Evolutionary conservation across 2,888 invertebrate species (phyloP).

Genomic region (Pachliopta kotzebuea): DNA sequence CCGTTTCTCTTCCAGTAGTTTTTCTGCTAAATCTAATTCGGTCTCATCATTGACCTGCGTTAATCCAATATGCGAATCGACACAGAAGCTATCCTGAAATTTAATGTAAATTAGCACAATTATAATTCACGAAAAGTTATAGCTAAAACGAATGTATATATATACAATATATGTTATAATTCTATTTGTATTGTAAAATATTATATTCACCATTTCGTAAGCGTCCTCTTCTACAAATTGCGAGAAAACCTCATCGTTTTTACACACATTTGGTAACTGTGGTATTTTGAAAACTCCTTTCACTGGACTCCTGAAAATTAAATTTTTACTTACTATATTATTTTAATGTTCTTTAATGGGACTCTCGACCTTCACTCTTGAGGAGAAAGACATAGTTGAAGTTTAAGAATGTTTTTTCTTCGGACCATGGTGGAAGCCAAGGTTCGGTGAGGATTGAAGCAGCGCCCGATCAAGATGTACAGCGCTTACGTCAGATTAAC

Average conservation of each 20-base stretch:
- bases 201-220: conserved; percentile 71
- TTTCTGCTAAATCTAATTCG: conserved; percentile 83
- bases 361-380: no score
- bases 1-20: conserved; percentile 63
- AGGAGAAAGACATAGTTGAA: no score
- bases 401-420: no score
- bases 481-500: no score
- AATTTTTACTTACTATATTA: not conserved
- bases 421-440: no score
- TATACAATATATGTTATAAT: not conserved
- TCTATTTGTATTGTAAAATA: not conserved
- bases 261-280: conserved; percentile 59
- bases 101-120: conserved; percentile 25
- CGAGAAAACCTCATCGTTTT: conserved; percentile 70
- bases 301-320: conserved; percentile 78
- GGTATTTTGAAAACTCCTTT: conserved; percentile 83
- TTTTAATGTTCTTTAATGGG: no score
- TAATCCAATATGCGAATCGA: conserved; percentile 79
- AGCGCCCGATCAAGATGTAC: no score
- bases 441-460: no score
- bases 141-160: not conserved
- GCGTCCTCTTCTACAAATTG: conserved; percentile 73
- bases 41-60: conserved; percentile 71
- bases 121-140: not conserved
- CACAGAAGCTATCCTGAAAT: conserved; percentile 84